These are phyloP conservation scores for Colostygia pectinataria DNA, from an alignment of 2,888 invertebrate genomes.

Conservation along the genomic window DNA sequence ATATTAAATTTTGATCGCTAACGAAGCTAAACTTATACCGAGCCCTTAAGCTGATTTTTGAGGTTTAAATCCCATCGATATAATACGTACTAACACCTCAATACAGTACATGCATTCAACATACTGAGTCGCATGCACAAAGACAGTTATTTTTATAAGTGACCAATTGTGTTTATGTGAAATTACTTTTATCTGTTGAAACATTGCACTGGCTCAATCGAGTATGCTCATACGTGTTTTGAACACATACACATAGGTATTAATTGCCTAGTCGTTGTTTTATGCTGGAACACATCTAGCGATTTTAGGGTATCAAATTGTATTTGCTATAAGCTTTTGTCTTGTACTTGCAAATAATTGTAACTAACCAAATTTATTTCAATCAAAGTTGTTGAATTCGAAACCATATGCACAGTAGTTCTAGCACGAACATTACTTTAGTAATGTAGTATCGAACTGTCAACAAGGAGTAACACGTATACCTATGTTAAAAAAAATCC, in stretches of 20 bases:
- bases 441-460: too few relatives aligned
- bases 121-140: constrained; percentile 4
- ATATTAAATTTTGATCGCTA: not conserved
- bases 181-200: constrained; percentile 1
- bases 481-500: too few relatives aligned
- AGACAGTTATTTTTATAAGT: constrained; percentile 20
- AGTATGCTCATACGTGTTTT: constrained; percentile 24
- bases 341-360: too few relatives aligned
- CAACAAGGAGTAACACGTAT: too few relatives aligned
- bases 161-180: constrained; percentile 14
- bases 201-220: constrained; percentile 13
- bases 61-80: constrained; percentile 10
- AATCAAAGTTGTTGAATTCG: too few relatives aligned
- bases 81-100: not conserved
- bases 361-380: too few relatives aligned
- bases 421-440: too few relatives aligned
- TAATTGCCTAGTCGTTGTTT: constrained; percentile 16
- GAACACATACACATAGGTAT: constrained; percentile 13
- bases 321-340: not conserved
- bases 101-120: not conserved
- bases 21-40: too few relatives aligned
- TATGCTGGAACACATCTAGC: not conserved
- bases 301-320: not conserved
- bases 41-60: too few relatives aligned
- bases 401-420: too few relatives aligned